phyloP scores from a whole-genome alignment of 2,797 vertebrate species.

The Onychomys torridus region DNA sequence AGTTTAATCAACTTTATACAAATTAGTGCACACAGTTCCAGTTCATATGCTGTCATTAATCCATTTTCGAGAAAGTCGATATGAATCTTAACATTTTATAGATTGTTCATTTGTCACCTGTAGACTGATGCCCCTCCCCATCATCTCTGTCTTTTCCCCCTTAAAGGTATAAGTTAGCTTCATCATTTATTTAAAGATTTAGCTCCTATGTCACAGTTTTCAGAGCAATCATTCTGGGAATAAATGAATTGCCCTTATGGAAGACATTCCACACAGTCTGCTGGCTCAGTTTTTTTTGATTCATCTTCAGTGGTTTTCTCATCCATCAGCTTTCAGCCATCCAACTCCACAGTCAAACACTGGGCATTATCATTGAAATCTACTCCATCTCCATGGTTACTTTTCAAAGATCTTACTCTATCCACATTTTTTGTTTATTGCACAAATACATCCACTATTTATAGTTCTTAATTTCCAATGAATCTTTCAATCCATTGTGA shows the following conservation, averaged over 20 bases:
- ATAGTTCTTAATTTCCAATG: background rate
- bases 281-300: constrained; percentile 7
- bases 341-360: background rate
- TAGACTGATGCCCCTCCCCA: background rate
- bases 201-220: constrained; percentile 29
- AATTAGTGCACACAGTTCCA: constrained; percentile 62
- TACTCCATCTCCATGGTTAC: background rate
- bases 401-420: constrained; percentile 10
- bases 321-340: background rate
- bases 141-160: constrained; percentile 27
- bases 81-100: constrained; percentile 70
- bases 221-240: background rate
- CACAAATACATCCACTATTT: background rate
- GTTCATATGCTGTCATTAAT: constrained; percentile 67
- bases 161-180: constrained; percentile 38
- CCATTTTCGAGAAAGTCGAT: constrained; percentile 65
- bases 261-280: background rate
- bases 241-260: constrained; percentile 25
- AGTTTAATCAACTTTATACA: constrained; percentile 63
- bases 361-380: background rate
- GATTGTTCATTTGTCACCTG: constrained; percentile 65
- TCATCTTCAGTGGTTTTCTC: constrained; percentile 2
- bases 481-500: background rate
- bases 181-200: constrained; percentile 44
- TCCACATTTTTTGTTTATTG: background rate